Evolutionary conservation across 2,113 vertebrate species (phyloP), one percentile per base, ranked within the genome.

Genomic region (Gadus macrocephalus): DNA sequence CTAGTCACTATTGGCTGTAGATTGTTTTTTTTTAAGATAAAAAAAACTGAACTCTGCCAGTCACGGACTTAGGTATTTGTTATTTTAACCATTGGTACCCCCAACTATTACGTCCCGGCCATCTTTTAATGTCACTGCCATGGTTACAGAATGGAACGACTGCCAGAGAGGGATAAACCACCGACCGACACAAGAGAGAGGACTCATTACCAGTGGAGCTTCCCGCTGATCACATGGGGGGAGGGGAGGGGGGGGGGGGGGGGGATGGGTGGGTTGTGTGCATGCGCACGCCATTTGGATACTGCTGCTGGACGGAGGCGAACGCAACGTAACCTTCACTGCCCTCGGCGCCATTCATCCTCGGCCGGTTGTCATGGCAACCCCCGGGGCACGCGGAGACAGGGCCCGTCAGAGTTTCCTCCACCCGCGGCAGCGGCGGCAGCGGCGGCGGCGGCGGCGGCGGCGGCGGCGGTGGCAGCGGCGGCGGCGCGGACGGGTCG

Each of bases 41-140:
- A 58, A 58, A 58, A 16, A 17, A 14, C 15, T 35, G 72, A 75
- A 75, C 67, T 38, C 53, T 68, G 69, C 76, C 66, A 70, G 75
- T 68, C 64, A 49, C 59, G 15, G 42, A 76, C 70, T 70, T 64
- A 53, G 53, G 73, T 64, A 3, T 68, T 71, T 61, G 12, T 66
- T 70, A 71, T 31, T 53, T 56, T 25, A 73, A 68, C 56, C 11
- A 25, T 74, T 77, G 78, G 80, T 77, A 74, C 73, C 72, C 74
- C 56, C 16, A 76, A 67, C 55, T 58, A 17, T 58, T 58, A 58
- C 5, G 55, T 78, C 79, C 65, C 79, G 69, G 79, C 69, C 77
- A 75, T 71, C 71, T 78, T 63, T 84, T 77, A 69, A 70, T 78
- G 79, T 84, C 84, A 84, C 81, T 81, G 78, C 82, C 83, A 75